Evolutionary conservation across 2,797 vertebrate species (phyloP), one percentile per base, ranked within the genome.

Genomic region (Gambelia wislizenii): DNA sequence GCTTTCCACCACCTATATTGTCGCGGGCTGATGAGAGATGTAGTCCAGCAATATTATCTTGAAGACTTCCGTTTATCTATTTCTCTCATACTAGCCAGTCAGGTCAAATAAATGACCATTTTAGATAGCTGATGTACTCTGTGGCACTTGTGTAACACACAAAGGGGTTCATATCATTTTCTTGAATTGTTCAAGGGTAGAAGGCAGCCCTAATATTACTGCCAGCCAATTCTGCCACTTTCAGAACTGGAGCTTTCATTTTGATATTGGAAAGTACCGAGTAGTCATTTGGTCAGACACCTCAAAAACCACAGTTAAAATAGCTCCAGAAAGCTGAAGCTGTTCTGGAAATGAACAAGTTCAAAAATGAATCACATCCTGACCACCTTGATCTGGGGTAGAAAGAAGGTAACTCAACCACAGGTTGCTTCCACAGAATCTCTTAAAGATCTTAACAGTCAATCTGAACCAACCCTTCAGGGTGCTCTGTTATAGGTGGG

Each of bases 271-370:
- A 89, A 93, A 92, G 83, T 84, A 87, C 93, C 9, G 22, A n/a
- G 20, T 33, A 91, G 89, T 92, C 92, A 87, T 92, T 42, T 70
- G 77, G 85, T 49, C 49, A 91, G 36, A 77, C 12, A 59, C 75
- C 0, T 78, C 72, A 67, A 87, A 42, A 80, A 64, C 86, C 88
- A 59, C 70, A 87, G 36, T 85, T 83, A 82, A 18, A 85, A 52
- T 83, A 89, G 79, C 59, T 72, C 83, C 88, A 9, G 76, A 91
- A 92, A 89, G 42, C 59, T 75, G 33, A 4, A 5, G 25, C 42
- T 9, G 78, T 95, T 94, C 91, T 84, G 84, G 90, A 82, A 92
- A 86, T 36, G 91, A 93, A 95, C 80, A 85, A 87, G 87, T 92
- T 80, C 14, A 49, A 70, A 89, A 83, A 89, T 93, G 91, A 93